Evolutionary conservation across 2,797 vertebrate species (phyloP).

Genomic region (Chiroxiphia lanceolata): DNA sequence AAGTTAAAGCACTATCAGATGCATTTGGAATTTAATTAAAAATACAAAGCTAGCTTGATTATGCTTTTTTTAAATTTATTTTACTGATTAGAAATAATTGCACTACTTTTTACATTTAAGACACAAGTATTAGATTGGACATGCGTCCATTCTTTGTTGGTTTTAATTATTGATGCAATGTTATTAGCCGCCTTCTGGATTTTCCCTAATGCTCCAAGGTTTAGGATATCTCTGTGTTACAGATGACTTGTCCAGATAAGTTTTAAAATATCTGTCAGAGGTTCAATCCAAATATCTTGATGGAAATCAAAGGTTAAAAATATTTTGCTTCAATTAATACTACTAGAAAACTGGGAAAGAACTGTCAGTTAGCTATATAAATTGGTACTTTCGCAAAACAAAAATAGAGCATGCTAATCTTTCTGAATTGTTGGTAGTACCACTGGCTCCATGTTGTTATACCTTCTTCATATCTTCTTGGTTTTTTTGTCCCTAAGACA

Average conservation of each 20-base stretch:
- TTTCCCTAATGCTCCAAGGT: neutral
- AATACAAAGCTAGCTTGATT: neutral
- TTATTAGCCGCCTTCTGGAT: neutral
- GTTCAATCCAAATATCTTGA: neutral
- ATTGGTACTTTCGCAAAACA: neutral
- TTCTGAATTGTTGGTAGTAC: neutral
- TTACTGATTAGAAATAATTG: neutral
- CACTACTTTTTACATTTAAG: neutral
- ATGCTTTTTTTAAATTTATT: neutral
- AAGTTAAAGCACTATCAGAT: neutral
- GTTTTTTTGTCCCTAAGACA: neutral
- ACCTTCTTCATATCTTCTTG: neutral
- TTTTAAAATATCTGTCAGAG: neutral
- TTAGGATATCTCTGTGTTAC: neutral
- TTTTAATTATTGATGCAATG: neutral
- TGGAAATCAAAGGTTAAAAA: neutral
- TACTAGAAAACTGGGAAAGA: neutral
- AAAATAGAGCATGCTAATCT: neutral
- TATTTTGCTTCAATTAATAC: neutral
- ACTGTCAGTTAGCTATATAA: neutral
- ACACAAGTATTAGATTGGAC: neutral
- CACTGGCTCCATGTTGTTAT: neutral
- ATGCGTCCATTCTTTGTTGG: neutral
- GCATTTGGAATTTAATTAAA: neutral
- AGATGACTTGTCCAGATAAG: neutral